phyloP scores from a whole-genome alignment of 1,140 invertebrate species.

The Atta colombica region DNA sequence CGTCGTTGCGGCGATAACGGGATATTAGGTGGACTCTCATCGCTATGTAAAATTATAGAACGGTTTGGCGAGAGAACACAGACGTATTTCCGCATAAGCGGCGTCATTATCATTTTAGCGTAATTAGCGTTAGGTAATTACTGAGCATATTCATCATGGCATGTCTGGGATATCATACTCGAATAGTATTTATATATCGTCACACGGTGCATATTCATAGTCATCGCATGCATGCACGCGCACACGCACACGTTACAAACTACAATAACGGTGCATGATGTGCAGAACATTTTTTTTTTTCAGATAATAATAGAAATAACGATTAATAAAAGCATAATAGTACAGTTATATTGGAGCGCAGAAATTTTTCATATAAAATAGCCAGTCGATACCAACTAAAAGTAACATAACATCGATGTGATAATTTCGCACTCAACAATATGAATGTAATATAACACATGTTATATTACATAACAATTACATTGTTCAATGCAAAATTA shows the following conservation, averaged over 20 bases:
- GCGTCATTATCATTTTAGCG: constrained; percentile 76
- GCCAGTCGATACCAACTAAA: too few relatives aligned
- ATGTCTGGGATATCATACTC: constrained; percentile 46
- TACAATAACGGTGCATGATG: constrained; percentile 20
- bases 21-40: constrained; percentile 27
- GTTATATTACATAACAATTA: too few relatives aligned
- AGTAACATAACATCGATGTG: too few relatives aligned
- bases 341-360: too few relatives aligned
- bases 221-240: constrained; percentile 34
- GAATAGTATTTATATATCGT: constrained; percentile 69
- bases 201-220: constrained; percentile 57
- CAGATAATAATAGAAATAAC: too few relatives aligned
- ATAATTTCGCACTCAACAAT: too few relatives aligned
- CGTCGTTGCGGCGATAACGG: constrained; percentile 56
- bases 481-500: too few relatives aligned
- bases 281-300: background rate
- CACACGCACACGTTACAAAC: background rate
- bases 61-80: constrained; percentile 69
- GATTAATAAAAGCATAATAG: too few relatives aligned
- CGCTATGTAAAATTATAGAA: constrained; percentile 71
- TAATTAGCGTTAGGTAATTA: constrained; percentile 77
- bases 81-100: constrained; percentile 50
- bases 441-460: too few relatives aligned
- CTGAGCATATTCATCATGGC: constrained; percentile 68
- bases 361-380: too few relatives aligned